phyloP scores from a whole-genome alignment of 2,113 vertebrate genomes.

The Dipodomys spectabilis region DNA sequence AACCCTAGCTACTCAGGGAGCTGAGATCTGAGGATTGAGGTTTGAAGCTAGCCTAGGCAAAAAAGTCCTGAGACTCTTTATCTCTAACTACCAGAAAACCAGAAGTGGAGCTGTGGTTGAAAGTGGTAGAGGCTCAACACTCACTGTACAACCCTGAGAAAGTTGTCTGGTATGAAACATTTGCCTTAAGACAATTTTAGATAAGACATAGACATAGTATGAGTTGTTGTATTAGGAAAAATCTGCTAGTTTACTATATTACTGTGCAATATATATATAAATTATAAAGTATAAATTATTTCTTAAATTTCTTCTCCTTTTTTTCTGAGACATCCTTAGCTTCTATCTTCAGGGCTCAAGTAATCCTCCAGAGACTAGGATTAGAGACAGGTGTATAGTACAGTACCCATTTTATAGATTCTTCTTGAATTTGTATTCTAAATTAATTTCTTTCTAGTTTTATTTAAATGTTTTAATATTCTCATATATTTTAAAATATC shows the following conservation, averaged over 20 bases:
- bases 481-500: constrained; percentile 28
- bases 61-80: too few relatives aligned
- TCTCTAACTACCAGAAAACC: too few relatives aligned
- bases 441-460: not conserved
- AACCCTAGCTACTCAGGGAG: too few relatives aligned
- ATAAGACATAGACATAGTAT: not conserved
- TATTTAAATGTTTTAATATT: constrained; percentile 26
- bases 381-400: not conserved
- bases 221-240: not conserved
- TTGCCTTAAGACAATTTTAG: not conserved
- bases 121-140: not conserved
- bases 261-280: not conserved
- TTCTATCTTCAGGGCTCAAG: not conserved
- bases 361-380: not conserved
- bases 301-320: not conserved
- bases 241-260: not conserved
- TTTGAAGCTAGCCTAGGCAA: too few relatives aligned
- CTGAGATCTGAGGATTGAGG: too few relatives aligned
- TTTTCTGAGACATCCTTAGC: not conserved
- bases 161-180: not conserved
- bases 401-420: not conserved
- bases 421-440: not conserved
- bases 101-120: too few relatives aligned
- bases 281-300: not conserved
- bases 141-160: not conserved